Conservation (phyloP, 2,113 vertebrate species). For the Corvus moneduloides region DNA sequence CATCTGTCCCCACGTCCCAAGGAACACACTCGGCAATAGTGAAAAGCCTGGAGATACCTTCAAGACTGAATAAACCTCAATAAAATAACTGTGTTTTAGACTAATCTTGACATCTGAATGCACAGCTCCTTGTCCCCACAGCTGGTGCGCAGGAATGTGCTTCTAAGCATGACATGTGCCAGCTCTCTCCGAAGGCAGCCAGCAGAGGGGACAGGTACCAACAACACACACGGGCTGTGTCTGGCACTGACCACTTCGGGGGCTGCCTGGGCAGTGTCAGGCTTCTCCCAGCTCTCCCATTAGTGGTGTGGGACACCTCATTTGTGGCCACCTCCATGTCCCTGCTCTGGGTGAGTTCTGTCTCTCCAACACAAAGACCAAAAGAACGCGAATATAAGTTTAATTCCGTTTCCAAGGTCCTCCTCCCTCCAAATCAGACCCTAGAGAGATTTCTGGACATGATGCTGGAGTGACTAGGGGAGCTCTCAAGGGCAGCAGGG, state of each 20-base stretch:
- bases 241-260: neutral
- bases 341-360: neutral
- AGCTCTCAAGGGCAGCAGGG: neutral
- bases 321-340: neutral
- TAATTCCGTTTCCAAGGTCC: neutral
- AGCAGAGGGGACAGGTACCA: neutral
- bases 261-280: accelerated
- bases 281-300: neutral
- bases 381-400: neutral
- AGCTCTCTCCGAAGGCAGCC: neutral
- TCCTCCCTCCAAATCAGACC: neutral
- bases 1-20: neutral
- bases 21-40: accelerated
- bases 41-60: neutral
- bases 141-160: neutral
- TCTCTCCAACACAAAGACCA: neutral
- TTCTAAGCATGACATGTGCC: neutral
- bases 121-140: neutral
- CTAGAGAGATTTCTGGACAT: neutral
- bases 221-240: neutral
- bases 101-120: neutral
- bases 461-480: neutral
- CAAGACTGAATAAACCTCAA: neutral
- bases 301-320: neutral
- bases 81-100: neutral